Base-by-base conservation (phyloP, 2,113 vertebrate species). In the Syrrhaptes paradoxus region DNA sequence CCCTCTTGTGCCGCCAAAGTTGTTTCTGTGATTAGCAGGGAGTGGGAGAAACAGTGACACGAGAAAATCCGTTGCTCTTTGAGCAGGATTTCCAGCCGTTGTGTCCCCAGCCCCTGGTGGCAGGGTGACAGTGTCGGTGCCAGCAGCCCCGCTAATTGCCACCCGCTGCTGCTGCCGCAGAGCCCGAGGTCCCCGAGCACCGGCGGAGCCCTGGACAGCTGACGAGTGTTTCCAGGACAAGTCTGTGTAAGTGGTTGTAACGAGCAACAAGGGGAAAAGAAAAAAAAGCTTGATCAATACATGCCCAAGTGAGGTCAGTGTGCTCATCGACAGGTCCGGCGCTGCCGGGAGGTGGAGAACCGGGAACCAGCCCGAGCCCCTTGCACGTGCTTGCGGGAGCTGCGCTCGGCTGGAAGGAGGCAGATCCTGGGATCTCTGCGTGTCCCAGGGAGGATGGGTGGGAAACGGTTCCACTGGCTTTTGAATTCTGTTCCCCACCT, bases 381-480 rank as follows among this genome's bases (percentile, higher is more conserved):
- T 14, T 25, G 62, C 51, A 59, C 34, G 29, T 5, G 29, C 48
- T 26, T 38, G 32, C 2, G 49, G 48, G 22, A 11, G 21, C 45
- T 43, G 32, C 0, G 2, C 24, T 4, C 6, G 2, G 1, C 36
- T 59, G 89, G 52, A 17, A 34, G 13, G 32, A 45, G 36, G 51
- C 78, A 66, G 57, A 49, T 34, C 63, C 75, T 0, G 2, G 31
- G 34, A 55, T 10, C 34, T 26, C 85, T 1, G 3, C 3, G 0
- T 4, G 31, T 38, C 49, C 66, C 52, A 10, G 11, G 24, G 58
- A 65, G 43, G 18, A 8, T 7, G 18, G 19, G 32, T 2, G 48
- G 21, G 22, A 52, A 68, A 46, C 31, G 17, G 28, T 18, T 65
- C 68, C 31, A 45, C 45, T 20, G 73, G 24, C 57, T 45, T 74